Percentiles rank a stretch among this genome's conserved stretches.
Evolutionary conservation across 2,113 vertebrate species (phyloP).

Genomic region (Fulmarus glacialis): DNA sequence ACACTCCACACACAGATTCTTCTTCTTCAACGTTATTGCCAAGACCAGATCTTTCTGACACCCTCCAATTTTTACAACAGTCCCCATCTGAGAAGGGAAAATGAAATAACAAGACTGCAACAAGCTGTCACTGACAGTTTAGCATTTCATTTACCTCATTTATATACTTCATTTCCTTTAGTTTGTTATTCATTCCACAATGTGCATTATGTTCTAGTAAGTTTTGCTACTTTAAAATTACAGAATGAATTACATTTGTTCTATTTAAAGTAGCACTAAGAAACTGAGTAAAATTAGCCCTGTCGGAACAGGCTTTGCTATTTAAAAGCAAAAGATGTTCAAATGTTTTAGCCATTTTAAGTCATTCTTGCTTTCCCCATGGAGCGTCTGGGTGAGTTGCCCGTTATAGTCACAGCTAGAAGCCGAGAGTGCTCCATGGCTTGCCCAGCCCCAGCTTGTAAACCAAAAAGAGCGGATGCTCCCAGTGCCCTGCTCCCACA

Average conservation of each 20-base stretch:
- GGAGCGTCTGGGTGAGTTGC: neutral
- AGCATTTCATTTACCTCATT: neutral
- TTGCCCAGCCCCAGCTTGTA: neutral
- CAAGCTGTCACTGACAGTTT: neutral
- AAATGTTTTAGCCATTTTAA: constrained; percentile 62
- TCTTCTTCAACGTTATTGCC: neutral
- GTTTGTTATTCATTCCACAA: neutral
- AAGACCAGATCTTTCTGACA: neutral
- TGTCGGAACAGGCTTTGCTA: neutral
- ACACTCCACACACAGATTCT: neutral
- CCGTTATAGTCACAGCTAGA: constrained; percentile 18
- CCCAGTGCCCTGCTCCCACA: neutral
- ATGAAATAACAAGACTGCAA: neutral
- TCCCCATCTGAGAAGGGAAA: neutral
- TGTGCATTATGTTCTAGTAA: fast-evolving
- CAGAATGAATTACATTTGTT: neutral
- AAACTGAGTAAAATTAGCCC: neutral
- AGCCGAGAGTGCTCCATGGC: neutral
- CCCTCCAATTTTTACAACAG: neutral
- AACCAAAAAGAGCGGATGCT: neutral
- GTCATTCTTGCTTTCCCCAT: constrained; percentile 30
- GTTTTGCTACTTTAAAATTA: neutral
- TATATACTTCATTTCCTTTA: neutral
- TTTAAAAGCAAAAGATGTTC: constrained; percentile 23
- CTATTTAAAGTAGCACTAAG: constrained; percentile 5